Evolutionary conservation across 2,888 invertebrate species (phyloP).

Genomic region (Micoletzkya japonica): DNA sequence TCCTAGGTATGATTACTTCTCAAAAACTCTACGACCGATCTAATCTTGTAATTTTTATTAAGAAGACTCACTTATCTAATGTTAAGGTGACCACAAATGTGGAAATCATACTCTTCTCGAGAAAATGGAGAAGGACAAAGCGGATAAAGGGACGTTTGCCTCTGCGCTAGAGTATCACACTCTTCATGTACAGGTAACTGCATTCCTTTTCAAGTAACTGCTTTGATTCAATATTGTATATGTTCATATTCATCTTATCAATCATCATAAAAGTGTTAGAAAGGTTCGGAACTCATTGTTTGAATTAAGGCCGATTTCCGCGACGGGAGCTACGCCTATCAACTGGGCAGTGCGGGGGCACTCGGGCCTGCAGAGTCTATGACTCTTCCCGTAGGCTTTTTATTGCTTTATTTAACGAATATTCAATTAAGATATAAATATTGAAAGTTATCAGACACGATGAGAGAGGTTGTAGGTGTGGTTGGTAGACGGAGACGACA

Average conservation of each 20-base stretch:
- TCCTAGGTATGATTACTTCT: slow-evolving; percentile 21
- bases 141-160: slow-evolving; percentile 29
- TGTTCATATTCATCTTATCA: not conserved
- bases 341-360: slow-evolving; percentile 52
- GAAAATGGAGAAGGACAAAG: slow-evolving; percentile 46
- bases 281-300: not conserved
- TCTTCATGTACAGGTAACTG: slow-evolving; percentile 36
- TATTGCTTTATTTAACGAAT: not conserved
- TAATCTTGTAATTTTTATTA: no score
- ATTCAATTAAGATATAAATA: no score
- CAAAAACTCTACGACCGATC: no score
- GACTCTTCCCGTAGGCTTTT: slow-evolving; percentile 37
- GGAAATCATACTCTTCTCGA: slow-evolving; percentile 58
- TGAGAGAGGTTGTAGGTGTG: slow-evolving; percentile 38
- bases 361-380: slow-evolving; percentile 53
- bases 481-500: slow-evolving; percentile 54
- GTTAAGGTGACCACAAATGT: slow-evolving; percentile 47
- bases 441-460: not conserved
- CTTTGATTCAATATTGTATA: not conserved
- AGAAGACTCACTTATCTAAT: no score
- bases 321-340: slow-evolving; percentile 59
- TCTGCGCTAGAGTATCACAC: slow-evolving; percentile 60
- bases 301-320: slow-evolving; percentile 52
- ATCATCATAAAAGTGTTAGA: not conserved
- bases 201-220: no score